These are phyloP conservation scores for Coilia nasus DNA, from an alignment of 2,797 vertebrate species.

Conservation along the genomic window DNA sequence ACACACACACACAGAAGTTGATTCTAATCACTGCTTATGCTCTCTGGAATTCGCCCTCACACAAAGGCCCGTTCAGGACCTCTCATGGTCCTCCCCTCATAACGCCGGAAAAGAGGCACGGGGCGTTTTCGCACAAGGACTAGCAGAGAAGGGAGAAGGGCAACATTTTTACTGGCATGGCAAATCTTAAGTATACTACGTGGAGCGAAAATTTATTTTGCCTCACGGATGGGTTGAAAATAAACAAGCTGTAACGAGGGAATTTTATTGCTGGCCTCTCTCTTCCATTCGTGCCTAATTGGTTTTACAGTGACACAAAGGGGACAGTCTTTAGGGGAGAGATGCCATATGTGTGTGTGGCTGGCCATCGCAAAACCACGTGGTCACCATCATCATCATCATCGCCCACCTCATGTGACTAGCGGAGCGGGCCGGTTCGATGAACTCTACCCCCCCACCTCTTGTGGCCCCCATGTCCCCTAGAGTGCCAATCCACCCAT, in stretches of 20 bases:
- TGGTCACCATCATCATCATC: neutral
- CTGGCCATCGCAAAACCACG: neutral
- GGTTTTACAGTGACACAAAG: neutral
- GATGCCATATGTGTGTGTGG: neutral
- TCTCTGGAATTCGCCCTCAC: neutral
- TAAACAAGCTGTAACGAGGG: neutral
- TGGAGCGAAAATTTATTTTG: neutral
- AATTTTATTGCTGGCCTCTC: neutral
- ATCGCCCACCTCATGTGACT: constrained; percentile 14
- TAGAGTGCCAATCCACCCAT: neutral
- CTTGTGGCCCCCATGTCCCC: neutral
- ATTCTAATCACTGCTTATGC: neutral
- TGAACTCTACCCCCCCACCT: neutral
- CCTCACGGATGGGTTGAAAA: neutral
- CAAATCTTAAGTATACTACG: constrained; percentile 10
- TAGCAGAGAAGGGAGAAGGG: neutral
- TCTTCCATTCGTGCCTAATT: neutral
- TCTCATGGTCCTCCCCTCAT: neutral
- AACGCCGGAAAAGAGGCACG: too few species aligned
- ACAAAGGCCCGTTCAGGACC: neutral
- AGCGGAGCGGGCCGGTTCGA: neutral
- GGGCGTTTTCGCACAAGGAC: too few species aligned
- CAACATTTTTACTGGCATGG: neutral
- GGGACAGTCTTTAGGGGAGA: neutral
- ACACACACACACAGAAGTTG: constrained; percentile 12